Evolutionary conservation across 2,797 vertebrate genomes (phyloP).

Genomic region (Chaetophractus vellerosus): DNA sequence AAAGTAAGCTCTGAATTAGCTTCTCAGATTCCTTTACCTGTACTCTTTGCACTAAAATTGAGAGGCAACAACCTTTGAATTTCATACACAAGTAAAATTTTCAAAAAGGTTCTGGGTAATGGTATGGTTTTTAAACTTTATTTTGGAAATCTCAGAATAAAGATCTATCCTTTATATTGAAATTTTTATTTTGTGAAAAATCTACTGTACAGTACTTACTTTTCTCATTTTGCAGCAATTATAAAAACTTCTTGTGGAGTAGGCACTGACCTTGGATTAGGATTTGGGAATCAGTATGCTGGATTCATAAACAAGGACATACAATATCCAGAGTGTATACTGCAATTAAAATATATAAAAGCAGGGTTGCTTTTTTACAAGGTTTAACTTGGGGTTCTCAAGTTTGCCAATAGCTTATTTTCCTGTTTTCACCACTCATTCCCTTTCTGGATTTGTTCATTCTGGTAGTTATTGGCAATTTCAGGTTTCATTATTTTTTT

Average conservation of each 20-base stretch:
- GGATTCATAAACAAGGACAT: background rate
- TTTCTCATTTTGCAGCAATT: background rate
- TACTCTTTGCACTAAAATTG: background rate
- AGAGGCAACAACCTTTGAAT: background rate
- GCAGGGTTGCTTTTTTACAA: background rate
- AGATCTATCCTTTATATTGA: background rate
- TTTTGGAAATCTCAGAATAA: background rate
- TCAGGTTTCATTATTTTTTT: background rate
- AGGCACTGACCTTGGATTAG: background rate
- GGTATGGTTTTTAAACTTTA: background rate
- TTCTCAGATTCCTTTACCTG: background rate
- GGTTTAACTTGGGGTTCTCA: background rate
- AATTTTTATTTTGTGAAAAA: background rate
- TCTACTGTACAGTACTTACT: background rate
- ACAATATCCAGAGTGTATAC: background rate
- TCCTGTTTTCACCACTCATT: background rate
- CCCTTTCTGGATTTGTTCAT: background rate
- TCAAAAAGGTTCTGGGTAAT: background rate
- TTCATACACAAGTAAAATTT: background rate
- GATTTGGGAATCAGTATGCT: background rate
- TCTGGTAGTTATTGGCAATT: background rate
- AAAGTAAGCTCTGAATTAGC: background rate
- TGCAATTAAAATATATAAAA: background rate
- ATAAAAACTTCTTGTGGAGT: background rate
- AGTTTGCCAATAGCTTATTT: background rate